A percentile compares a stretch with the other conserved stretches of the same genome.
These are phyloP conservation scores for Eupsittula cactorum DNA, from an alignment of 2,113 vertebrate species.

Conservation along the genomic window DNA sequence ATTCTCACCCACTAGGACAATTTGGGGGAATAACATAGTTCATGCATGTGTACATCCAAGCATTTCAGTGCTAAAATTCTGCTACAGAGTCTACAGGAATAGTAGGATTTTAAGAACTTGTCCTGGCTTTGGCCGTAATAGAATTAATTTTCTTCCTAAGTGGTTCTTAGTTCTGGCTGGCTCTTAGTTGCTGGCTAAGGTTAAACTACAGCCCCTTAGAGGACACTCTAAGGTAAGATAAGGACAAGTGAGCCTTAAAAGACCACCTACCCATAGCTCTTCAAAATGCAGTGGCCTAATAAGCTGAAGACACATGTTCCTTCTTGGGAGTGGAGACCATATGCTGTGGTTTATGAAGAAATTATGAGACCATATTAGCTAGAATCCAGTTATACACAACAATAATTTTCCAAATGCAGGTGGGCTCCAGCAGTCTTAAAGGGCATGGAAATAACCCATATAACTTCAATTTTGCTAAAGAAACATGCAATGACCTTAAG, in stretches of 20 bases:
- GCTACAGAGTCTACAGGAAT: neutral
- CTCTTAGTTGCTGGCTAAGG: neutral
- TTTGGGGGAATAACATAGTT: neutral
- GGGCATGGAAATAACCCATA: neutral
- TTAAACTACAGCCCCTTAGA: neutral
- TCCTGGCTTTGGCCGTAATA: neutral
- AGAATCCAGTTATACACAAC: neutral
- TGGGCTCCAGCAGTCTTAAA: neutral
- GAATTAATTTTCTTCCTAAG: neutral
- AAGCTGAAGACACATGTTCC: neutral
- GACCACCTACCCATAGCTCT: neutral
- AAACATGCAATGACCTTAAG: neutral
- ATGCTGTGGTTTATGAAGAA: neutral
- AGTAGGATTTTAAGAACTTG: neutral
- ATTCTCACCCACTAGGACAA: neutral
- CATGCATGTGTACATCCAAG: fast-evolving
- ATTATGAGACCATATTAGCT: neutral
- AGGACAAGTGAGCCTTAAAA: neutral
- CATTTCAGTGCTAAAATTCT: neutral
- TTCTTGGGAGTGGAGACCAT: neutral
- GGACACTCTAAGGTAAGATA: neutral
- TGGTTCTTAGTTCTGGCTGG: neutral
- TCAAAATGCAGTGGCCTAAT: neutral
- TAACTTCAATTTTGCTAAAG: neutral
- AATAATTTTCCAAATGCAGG: neutral